Percentiles rank a stretch among this genome's conserved stretches.
phyloP scores from a whole-genome alignment of 2,888 invertebrate species.

The Halocaridina rubra region DNA sequence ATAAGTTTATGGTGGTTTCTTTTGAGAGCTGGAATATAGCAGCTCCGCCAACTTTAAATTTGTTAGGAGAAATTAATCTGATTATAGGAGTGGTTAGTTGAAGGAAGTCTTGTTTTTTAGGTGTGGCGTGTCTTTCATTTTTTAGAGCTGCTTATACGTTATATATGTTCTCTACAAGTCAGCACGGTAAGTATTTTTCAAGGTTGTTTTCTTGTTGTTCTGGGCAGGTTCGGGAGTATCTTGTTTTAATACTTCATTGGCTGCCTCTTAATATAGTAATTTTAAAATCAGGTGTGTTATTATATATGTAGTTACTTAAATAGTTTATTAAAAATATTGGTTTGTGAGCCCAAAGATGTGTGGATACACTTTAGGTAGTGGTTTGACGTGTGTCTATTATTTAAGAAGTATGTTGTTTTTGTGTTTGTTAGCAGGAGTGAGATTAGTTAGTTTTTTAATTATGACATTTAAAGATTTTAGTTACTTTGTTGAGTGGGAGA shows the following conservation, averaged over 20 bases:
- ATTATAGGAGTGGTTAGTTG: constrained; percentile 74
- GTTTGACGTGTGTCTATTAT: not conserved
- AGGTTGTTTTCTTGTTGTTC: constrained; percentile 72
- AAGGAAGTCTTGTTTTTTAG: constrained; percentile 71
- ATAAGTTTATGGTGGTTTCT: constrained; percentile 77
- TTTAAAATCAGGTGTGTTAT: constrained; percentile 72
- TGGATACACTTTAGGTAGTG: constrained; percentile 69
- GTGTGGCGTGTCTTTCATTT: constrained; percentile 75
- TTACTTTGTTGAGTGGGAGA: constrained; percentile 73
- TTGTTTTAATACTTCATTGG: constrained; percentile 75
- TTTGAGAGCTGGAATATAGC: constrained; percentile 75
- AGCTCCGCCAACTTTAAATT: constrained; percentile 77
- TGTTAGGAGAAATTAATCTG: constrained; percentile 76
- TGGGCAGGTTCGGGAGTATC: constrained; percentile 73
- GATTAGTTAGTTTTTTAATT: not conserved
- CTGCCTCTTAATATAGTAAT: constrained; percentile 76
- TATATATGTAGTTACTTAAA: constrained; percentile 71
- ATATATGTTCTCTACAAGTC: constrained; percentile 75
- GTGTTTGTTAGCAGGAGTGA: not conserved
- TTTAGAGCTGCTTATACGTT: constrained; percentile 77
- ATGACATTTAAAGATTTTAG: constrained; percentile 67
- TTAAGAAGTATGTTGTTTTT: not conserved
- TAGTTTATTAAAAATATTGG: constrained; percentile 78
- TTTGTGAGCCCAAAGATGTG: constrained; percentile 76
- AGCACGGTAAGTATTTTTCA: constrained; percentile 74